Base-by-base conservation (phyloP, 1,140 invertebrate species). In the Tetranychus cinnabarinus region DNA sequence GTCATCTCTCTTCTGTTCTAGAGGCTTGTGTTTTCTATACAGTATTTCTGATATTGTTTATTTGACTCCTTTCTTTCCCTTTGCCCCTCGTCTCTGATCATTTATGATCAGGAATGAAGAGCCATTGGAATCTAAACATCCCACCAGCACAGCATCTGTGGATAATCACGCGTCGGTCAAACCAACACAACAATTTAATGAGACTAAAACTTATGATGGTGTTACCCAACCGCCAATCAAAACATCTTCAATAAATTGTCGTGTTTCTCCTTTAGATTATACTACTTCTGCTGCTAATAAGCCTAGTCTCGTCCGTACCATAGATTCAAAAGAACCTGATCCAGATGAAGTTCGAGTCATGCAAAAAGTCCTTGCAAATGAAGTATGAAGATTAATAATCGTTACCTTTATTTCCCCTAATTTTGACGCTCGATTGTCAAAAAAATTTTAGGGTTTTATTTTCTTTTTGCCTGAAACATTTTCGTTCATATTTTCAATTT, bases 321-420 rank as follows among this genome's bases (percentile, higher is more conserved):
- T 23, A 62, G 10, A 47, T 50, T 15, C 12, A 3, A 56, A 83
- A 56, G 85, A 86, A 2, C 78, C 81, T 1, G 83, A 86, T 66
- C 86, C 85, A 1, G 87, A 92, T 70, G 88, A 92, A 78, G 85
- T 93, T 52, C 75, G 86, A 65, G 86, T 90, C 34, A 88, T 92
- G 86, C 78, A 81, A 59, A 91, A 90, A 75, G 84, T 92, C 15
- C 77, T 92, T 50, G 84, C 85, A 60, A 80, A 84, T 66, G 78
- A 85, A 73, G 84, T 86, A 71, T 76, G 75, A 71, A 47, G 10
- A 42, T 6, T 42, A 10, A 42, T n/a, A n/a, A 47, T 61, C 37
- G 12, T 10, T 10, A 47, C 8, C 8, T 47, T 23, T 23, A 23
- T 23, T 23, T 23, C 23, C 23, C 23, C 23, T 23, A 23, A 23